Evolutionary conservation across 1,140 invertebrate genomes (phyloP), one percentile per base, ranked within the genome.

Genomic region (Drosophila watanabei): DNA sequence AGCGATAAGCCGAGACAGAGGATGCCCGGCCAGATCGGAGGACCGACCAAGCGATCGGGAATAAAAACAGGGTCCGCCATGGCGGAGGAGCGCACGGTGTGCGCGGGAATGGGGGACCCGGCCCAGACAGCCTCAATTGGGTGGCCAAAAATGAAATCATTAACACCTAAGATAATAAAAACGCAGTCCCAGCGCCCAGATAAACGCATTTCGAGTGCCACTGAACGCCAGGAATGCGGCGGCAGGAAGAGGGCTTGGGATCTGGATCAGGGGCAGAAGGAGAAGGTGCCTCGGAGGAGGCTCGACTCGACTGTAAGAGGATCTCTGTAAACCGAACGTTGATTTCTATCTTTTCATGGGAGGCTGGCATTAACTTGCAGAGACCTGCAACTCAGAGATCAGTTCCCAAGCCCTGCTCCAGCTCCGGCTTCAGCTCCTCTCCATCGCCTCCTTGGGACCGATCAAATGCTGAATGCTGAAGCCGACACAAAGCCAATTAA

Each of bases 121-220:
- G 33, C 30, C 75, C 71, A 61, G 71, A 75, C 71, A 73, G 58
- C 39, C 73, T 79, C 87, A 86, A 92, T 92, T 92, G 91, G 91
- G 91, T 92, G 91, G 91, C 82, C 91, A 85, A 89, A 91, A 92
- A 92, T 92, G 91, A 92, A 91, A 91, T 91, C 91, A 92, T 92
- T 92, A 92, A 92, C 91, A 92, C 91, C 91, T 92, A 85, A 90
- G 78, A 81, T 83, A 87, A 90, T 82, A 81, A 90, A 83, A 83
- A 79, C 63, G 61, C 60, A 82, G 58, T 46, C 68, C 35, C 51
- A 79, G 59, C 79, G 69, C 49, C 49, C 49, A 64, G 65, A 63
- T 60, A 64, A 48, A 46, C 68, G 70, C 73, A 65, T 60, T 52
- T 73, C 61, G 78, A 80, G 64, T 81, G 79, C 79, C 79, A 81